phyloP scores from a whole-genome alignment of 2,888 invertebrate genomes.

The Lasioglossum villosulum region DNA sequence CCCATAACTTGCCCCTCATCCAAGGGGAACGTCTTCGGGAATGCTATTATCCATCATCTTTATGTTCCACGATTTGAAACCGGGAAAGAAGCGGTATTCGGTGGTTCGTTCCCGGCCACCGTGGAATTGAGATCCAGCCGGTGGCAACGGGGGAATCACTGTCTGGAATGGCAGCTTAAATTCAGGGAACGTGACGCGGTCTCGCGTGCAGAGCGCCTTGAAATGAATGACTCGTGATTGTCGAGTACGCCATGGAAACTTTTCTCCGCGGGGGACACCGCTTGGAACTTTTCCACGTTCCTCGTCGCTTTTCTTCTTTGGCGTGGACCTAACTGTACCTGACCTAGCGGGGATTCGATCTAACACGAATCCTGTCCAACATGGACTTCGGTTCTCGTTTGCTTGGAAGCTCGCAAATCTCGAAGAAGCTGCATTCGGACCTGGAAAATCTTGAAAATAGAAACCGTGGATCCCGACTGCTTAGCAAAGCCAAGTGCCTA shows the following conservation, averaged over 20 bases:
- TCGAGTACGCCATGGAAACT: conserved; percentile 28
- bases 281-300: background rate
- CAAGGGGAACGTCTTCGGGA: background rate
- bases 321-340: background rate
- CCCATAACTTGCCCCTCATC: background rate
- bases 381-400: background rate
- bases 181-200: conserved; percentile 38
- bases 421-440: background rate
- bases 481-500: background rate
- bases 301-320: background rate
- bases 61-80: conserved; percentile 1
- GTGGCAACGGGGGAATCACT: conserved; percentile 25
- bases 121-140: background rate
- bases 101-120: background rate
- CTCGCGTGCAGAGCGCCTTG: conserved; percentile 39
- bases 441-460: background rate
- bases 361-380: background rate
- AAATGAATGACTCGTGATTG: conserved; percentile 73
- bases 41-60: conserved; percentile 11
- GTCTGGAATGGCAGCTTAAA: conserved; percentile 43
- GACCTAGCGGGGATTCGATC: background rate
- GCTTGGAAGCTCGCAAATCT: background rate
- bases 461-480: background rate
- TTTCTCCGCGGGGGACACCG: background rate
- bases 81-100: background rate